Evolutionary conservation across 2,888 invertebrate species (phyloP).

Genomic region (Lasioglossum figueresi): DNA sequence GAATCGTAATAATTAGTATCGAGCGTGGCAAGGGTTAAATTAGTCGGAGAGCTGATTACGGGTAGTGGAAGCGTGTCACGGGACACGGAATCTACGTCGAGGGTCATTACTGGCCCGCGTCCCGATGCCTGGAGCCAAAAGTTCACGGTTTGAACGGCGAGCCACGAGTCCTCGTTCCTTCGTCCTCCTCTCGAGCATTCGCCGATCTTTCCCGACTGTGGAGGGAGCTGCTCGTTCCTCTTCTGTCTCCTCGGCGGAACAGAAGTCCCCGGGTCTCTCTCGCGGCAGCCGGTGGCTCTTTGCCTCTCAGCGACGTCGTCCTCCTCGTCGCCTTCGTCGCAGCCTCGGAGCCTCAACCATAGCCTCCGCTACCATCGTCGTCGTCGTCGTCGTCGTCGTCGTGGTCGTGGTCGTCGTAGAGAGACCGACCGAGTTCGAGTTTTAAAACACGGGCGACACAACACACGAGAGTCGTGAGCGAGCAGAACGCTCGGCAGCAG

Average conservation of each 20-base stretch:
- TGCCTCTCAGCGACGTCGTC: constrained; percentile 52
- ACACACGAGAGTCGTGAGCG: constrained; percentile 71
- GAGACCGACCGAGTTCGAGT: constrained; percentile 67
- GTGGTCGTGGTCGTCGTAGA: constrained; percentile 35
- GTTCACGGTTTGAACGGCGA: constrained; percentile 68
- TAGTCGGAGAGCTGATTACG: constrained; percentile 46
- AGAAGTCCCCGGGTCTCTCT: constrained; percentile 34
- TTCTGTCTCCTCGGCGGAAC: constrained; percentile 19
- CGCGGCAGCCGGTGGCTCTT: constrained; percentile 58
- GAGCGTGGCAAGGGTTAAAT: constrained; percentile 38
- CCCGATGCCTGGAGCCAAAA: constrained; percentile 71
- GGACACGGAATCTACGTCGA: constrained; percentile 37
- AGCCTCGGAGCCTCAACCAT: neutral
- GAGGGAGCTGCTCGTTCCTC: constrained; percentile 21
- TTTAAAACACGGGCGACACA: constrained; percentile 69
- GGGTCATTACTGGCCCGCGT: constrained; percentile 58
- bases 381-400: constrained; percentile 39
- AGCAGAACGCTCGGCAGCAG: constrained; percentile 51
- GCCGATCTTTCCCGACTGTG: constrained; percentile 9
- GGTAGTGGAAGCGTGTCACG: constrained; percentile 20
- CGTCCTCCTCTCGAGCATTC: constrained; percentile 4
- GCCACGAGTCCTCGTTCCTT: constrained; percentile 25
- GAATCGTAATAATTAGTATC: constrained; percentile 7
- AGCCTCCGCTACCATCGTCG: neutral
- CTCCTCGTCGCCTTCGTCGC: constrained; percentile 3